phyloP scores from a whole-genome alignment of 2,797 vertebrate genomes.

The Coendou prehensilis region DNA sequence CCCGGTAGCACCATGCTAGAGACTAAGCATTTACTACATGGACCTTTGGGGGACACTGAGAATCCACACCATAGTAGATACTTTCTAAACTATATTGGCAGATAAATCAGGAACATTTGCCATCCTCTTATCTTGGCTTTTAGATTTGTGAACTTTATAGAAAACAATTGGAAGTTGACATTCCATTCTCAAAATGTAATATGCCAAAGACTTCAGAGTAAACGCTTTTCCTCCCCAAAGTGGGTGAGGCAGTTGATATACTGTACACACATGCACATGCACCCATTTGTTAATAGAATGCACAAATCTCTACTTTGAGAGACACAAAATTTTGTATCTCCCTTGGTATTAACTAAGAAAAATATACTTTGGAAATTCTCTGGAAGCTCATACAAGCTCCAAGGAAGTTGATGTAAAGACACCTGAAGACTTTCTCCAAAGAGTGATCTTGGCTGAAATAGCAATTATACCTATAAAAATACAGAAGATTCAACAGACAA shows the following conservation, averaged over 20 bases:
- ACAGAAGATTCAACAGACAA: neutral
- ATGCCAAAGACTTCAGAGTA: neutral
- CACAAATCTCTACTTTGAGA: neutral
- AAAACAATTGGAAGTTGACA: slow-evolving; percentile 26
- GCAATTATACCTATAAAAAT: neutral
- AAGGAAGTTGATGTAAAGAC: neutral
- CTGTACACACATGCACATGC: neutral
- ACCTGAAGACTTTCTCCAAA: neutral
- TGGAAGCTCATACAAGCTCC: neutral
- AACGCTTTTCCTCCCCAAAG: neutral
- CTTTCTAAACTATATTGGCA: neutral
- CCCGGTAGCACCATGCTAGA: neutral
- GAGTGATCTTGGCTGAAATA: neutral
- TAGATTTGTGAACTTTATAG: slow-evolving; percentile 7
- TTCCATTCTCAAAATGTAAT: neutral
- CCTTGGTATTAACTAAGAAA: neutral
- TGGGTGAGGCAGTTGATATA: neutral
- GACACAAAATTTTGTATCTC: neutral
- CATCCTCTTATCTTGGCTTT: neutral
- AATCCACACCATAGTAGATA: neutral
- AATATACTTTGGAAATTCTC: neutral
- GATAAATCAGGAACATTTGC: neutral
- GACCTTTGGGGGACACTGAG: neutral
- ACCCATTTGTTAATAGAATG: neutral
- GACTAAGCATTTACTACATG: neutral